A percentile compares a stretch with the other conserved stretches of the same genome.
Evolutionary conservation across 2,797 vertebrate species (phyloP).

Genomic region (Rhynchotus rufescens): DNA sequence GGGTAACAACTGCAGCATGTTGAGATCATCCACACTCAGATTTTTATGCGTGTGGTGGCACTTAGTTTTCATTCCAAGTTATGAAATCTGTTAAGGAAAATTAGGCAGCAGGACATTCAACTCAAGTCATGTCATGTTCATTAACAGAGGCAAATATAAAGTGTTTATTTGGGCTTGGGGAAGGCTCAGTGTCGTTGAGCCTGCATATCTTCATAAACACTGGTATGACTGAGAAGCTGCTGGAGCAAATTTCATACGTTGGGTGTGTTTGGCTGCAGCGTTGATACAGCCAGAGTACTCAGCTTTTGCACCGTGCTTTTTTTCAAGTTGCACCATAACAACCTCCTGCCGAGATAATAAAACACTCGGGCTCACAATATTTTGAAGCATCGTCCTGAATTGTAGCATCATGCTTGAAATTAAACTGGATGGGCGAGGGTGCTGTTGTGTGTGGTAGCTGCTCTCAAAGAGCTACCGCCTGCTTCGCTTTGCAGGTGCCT

Average conservation of each 20-base stretch:
- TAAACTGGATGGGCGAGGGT: not conserved
- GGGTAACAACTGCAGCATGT: not conserved
- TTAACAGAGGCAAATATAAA: not conserved
- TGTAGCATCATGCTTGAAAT: not conserved
- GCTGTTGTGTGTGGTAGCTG: not conserved
- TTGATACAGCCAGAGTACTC: not conserved
- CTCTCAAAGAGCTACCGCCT: not conserved
- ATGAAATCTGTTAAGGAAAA: not conserved
- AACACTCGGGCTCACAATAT: not conserved
- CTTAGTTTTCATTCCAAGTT: not conserved
- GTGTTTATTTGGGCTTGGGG: not conserved
- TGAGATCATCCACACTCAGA: not conserved
- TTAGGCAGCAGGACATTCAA: not conserved
- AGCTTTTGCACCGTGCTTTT: not conserved
- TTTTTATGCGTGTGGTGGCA: not conserved
- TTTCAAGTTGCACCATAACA: not conserved
- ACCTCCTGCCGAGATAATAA: not conserved
- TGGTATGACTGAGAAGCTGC: not conserved
- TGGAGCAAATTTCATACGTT: constrained; percentile 5
- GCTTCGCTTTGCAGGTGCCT: rapidly evolving
- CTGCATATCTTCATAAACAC: not conserved
- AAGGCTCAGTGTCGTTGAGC: not conserved
- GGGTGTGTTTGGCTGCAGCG: not conserved
- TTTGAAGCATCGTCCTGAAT: not conserved
- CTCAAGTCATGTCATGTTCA: not conserved